Base-by-base conservation (phyloP, 1,140 invertebrate genomes). In the Cherax quadricarinatus region DNA sequence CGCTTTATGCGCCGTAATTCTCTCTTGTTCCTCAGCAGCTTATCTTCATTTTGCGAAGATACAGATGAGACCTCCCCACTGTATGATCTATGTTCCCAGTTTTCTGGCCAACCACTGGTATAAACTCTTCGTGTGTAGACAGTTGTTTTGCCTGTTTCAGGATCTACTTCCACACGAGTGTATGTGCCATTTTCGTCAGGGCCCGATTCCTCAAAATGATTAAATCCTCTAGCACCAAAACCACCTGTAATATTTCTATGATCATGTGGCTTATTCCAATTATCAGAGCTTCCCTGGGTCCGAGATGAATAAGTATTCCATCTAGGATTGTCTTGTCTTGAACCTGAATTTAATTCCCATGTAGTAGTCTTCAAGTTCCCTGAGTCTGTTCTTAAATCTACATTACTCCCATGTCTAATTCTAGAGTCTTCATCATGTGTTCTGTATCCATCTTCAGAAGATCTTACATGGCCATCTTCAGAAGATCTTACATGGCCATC, bases 1-100 rank as follows among this genome's bases (percentile, higher is more conserved):
- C 97, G 95, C 95, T 96, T 97, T 41, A 94, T 95, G 94, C 96
- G 95, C 18, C 78, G 86, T 24, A 70, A 62, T 14, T 49, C 83
- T 70, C 30, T 66, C 10, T 62, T 53, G 48, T 80, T 70, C 88
- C 91, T 82, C 4, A 78, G 60, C 75, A 84, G 78, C 88, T 88
- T 92, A 70, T 79, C 70, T 79, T 60, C 82, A 78, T 79, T 21
- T 24, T 66, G 16, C 14, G 80, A 16, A 24, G 70, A 30, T 30
- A 24, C 30, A n/a, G 30, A 9, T 14, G 88, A 81, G 4, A 49
- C 48, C 12, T 78, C 85, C 75, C 75, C 41, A 7, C 41, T 51
- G 48, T 49, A 51, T 48, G 60, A 66, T 82, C 87, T 88, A 60
- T 10, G 81, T n/a, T 91, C 84, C 73, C 75, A 81, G 30, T 82